Percentiles rank a stretch among this genome's conserved stretches.
phyloP scores from a whole-genome alignment of 1,140 invertebrate genomes.

The Scaptomyza montana region DNA sequence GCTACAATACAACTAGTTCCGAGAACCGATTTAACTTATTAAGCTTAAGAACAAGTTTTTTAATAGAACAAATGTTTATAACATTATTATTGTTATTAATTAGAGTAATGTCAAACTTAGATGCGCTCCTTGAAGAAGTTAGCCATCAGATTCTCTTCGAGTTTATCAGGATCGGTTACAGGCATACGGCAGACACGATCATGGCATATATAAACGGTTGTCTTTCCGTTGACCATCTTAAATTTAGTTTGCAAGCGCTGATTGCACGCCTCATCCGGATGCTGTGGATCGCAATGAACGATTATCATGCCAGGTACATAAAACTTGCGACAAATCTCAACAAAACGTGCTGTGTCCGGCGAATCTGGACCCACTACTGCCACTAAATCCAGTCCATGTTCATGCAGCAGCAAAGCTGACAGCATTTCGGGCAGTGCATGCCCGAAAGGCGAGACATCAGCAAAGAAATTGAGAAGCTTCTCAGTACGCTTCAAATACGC shows the following conservation, averaged over 20 bases:
- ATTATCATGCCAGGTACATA: conserved; percentile 89
- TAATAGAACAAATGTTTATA: conserved; percentile 8
- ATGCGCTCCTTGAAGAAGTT: conserved; percentile 72
- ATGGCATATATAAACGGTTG: conserved; percentile 92
- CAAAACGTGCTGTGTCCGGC: conserved; percentile 87
- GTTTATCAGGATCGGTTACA: conserved; percentile 88
- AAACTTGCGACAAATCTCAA: conserved; percentile 87
- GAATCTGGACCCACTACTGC: conserved; percentile 85
- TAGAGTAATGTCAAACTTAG: conserved; percentile 60
- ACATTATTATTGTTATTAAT: conserved; percentile 34
- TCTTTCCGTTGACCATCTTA: conserved; percentile 85
- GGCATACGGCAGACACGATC: conserved; percentile 91
- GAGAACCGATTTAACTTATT: conserved; percentile 61
- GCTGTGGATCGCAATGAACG: conserved; percentile 86
- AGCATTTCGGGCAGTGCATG: conserved; percentile 91
- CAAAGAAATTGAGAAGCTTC: conserved; percentile 87
- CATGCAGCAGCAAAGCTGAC: conserved; percentile 87
- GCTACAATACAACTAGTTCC: conserved; percentile 55
- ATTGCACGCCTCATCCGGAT: conserved; percentile 80
- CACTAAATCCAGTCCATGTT: conserved; percentile 70
- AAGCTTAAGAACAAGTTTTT: too few relatives aligned
- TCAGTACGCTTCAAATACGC: conserved; percentile 86
- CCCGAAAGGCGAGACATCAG: conserved; percentile 84
- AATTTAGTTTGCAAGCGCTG: conserved; percentile 71
- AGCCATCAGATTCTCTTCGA: conserved; percentile 86